A percentile compares a stretch with the other conserved stretches of the same genome.
Evolutionary conservation across 2,888 invertebrate genomes (phyloP).

Genomic region (Apamea anceps): DNA sequence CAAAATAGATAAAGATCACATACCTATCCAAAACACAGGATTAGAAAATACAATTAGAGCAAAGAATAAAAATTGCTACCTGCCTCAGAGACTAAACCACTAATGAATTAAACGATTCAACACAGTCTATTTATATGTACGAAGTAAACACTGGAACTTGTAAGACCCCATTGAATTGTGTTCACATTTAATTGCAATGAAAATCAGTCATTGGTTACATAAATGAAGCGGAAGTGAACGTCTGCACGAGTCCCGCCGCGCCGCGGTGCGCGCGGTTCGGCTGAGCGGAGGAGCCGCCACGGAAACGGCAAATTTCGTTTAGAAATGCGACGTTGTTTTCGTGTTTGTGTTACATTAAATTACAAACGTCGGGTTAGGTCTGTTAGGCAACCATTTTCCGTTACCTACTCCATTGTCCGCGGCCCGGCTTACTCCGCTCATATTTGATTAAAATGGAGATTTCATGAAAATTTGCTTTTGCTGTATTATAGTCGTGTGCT

Average conservation of each 20-base stretch:
- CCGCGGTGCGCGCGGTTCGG: conserved; percentile 26
- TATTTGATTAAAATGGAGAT: conserved; percentile 77
- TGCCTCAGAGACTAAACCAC: conserved; percentile 29
- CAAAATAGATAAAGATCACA: neutral
- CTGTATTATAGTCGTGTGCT: conserved; percentile 46
- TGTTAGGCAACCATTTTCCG: conserved; percentile 80
- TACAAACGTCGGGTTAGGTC: conserved; percentile 79
- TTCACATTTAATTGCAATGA: conserved; percentile 68
- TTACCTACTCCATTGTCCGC: conserved; percentile 78
- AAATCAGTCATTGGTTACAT: conserved; percentile 67
- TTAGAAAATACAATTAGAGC: conserved; percentile 1
- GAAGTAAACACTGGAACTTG: conserved; percentile 31
- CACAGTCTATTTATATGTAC: conserved; percentile 33
- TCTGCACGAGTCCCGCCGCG: conserved; percentile 52
- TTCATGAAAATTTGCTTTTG: conserved; percentile 63
- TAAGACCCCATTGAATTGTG: conserved; percentile 53
- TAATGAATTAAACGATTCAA: conserved; percentile 41
- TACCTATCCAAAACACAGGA: neutral
- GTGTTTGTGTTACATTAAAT: conserved; percentile 84
- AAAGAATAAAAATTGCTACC: conserved; percentile 12
- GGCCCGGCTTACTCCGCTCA: conserved; percentile 69
- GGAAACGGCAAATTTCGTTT: conserved; percentile 76
- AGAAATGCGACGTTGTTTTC: conserved; percentile 79
- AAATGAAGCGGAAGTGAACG: conserved; percentile 68
- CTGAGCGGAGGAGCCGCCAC: conserved; percentile 67